phyloP scores from a whole-genome alignment of 2,888 invertebrate species.

The Frankliniella fusca region DNA sequence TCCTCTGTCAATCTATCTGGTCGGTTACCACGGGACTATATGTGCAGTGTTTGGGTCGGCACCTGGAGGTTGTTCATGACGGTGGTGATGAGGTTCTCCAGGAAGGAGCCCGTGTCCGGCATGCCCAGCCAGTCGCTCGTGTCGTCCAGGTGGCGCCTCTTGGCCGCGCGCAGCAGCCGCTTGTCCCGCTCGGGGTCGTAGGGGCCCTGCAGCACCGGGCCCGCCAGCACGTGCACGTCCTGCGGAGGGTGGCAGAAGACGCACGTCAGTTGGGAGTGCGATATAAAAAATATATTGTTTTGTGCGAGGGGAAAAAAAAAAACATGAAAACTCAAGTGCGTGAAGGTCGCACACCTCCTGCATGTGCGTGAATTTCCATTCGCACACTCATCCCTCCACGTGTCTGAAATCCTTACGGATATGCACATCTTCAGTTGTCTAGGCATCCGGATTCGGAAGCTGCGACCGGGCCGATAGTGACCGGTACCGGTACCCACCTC shows the following conservation, averaged over 20 bases:
- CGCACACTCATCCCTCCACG: no score
- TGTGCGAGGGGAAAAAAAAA: slow-evolving; percentile 22
- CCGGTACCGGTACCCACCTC: slow-evolving; percentile 50
- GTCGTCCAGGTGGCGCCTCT: slow-evolving; percentile 64
- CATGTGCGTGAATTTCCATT: no score
- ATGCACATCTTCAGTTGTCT: no score
- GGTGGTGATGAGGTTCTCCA: slow-evolving; percentile 68
- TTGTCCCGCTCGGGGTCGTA: slow-evolving; percentile 72
- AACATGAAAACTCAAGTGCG: not conserved
- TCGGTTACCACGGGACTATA: no score
- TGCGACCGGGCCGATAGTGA: not conserved
- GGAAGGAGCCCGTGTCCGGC: slow-evolving; percentile 59
- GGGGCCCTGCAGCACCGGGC: slow-evolving; percentile 63
- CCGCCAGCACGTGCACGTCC: slow-evolving; percentile 70
- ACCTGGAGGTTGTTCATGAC: slow-evolving; percentile 77
- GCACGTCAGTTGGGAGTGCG: not conserved
- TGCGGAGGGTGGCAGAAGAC: slow-evolving; percentile 35
- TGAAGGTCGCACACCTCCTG: no score
- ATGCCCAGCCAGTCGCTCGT: slow-evolving; percentile 46
- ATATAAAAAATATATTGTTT: not conserved
- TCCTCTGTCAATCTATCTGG: not conserved
- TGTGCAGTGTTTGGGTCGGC: not conserved
- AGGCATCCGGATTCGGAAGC: no score
- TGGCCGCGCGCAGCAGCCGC: slow-evolving; percentile 65
- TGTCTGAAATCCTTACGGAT: no score